Percentiles rank a stretch among this genome's conserved stretches.
phyloP scores from a whole-genome alignment of 2,888 invertebrate genomes.

The Mythimna pallens region DNA sequence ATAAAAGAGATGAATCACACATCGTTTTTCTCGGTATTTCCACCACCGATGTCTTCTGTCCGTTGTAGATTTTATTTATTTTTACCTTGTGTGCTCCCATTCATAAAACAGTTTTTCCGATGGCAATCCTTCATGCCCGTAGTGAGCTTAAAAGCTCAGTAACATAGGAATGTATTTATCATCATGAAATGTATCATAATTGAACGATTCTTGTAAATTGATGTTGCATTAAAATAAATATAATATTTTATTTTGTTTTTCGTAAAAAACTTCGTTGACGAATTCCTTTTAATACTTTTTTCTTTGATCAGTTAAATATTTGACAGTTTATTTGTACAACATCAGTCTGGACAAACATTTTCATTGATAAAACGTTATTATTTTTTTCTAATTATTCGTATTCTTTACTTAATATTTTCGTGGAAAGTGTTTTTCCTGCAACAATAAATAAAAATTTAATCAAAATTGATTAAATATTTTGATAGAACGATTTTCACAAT shows the following conservation, averaged over 20 bases:
- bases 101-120: conserved; percentile 4
- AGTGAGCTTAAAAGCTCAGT: background rate
- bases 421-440: background rate
- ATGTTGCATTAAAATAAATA: background rate
- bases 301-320: background rate
- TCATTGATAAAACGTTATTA: background rate
- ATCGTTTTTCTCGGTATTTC: conserved; percentile 16
- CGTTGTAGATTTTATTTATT: background rate
- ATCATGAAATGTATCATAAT: too few relatives aligned
- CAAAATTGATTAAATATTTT: background rate
- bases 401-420: conserved; percentile 1
- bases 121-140: background rate
- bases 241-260: too few relatives aligned
- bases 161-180: background rate
- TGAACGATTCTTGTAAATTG: background rate
- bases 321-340: background rate
- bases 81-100: conserved; percentile 2
- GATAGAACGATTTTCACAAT: accelerated
- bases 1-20: conserved; percentile 18
- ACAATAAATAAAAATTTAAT: background rate
- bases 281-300: background rate
- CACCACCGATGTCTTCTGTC: background rate
- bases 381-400: background rate
- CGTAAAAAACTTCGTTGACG: too few relatives aligned
- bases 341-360: background rate